These are phyloP conservation scores for Monopterus albus DNA, from an alignment of 2,113 vertebrate species.

Conservation along the genomic window DNA sequence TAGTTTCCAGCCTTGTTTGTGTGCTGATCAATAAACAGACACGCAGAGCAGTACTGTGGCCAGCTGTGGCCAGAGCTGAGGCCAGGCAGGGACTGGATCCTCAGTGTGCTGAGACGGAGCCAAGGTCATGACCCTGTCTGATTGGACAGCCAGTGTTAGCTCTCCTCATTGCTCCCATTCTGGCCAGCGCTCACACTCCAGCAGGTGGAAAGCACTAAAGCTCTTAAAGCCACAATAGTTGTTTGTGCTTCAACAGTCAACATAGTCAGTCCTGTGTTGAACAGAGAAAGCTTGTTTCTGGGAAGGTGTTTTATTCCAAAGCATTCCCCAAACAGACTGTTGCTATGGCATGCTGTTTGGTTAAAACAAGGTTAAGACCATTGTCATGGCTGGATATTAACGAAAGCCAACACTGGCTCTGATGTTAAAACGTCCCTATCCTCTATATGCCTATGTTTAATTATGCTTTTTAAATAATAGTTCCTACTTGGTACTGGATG, in stretches of 20 bases:
- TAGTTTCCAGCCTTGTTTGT: constrained; percentile 15
- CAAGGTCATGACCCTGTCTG: constrained; percentile 54
- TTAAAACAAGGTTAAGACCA: constrained; percentile 2
- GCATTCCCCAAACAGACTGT: constrained; percentile 2
- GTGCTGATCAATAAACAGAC: constrained; percentile 7
- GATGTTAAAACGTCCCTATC: neutral
- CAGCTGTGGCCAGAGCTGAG: constrained; percentile 36
- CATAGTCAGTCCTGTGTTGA: constrained; percentile 4
- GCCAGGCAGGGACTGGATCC: constrained; percentile 31
- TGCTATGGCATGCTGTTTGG: constrained; percentile 1
- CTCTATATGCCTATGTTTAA: neutral
- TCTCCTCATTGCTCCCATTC: constrained; percentile 24
- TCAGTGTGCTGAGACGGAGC: constrained; percentile 16
- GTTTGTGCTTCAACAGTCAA: constrained; percentile 36
- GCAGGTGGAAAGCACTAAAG: constrained; percentile 44
- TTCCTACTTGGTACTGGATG: too few species aligned
- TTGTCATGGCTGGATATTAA: constrained; percentile 18
- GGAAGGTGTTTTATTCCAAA: constrained; percentile 26
- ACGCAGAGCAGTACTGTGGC: constrained; percentile 4
- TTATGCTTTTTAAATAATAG: too few species aligned
- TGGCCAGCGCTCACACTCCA: constrained; percentile 26
- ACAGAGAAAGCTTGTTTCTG: constrained; percentile 31
- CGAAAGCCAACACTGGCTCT: neutral
- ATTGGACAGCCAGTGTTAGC: constrained; percentile 45
- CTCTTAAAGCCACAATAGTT: constrained; percentile 29